These are phyloP conservation scores for Eupsilia transversa DNA, from an alignment of 2,888 invertebrate genomes.

Conservation along the genomic window DNA sequence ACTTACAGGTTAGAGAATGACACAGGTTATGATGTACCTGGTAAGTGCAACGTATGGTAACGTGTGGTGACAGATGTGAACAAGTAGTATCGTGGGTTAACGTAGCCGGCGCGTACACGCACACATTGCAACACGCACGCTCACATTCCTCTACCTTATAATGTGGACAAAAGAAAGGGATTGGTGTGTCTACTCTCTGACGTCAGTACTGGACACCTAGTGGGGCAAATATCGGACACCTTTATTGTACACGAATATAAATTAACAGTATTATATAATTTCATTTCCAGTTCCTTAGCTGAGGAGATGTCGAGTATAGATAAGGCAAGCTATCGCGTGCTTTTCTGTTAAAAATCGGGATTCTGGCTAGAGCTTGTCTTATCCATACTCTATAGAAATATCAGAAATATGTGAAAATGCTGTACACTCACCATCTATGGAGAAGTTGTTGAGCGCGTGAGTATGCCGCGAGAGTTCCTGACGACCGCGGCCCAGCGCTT, in stretches of 20 bases:
- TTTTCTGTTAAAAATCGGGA: not conserved
- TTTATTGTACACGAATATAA: slow-evolving; percentile 76
- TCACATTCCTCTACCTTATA: slow-evolving; percentile 90
- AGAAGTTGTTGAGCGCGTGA: slow-evolving; percentile 84
- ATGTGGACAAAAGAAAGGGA: slow-evolving; percentile 89
- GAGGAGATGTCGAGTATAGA: slow-evolving; percentile 22
- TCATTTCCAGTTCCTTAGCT: slow-evolving; percentile 34
- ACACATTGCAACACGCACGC: slow-evolving; percentile 87
- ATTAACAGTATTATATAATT: slow-evolving; percentile 43
- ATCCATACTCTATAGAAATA: slow-evolving; percentile 30
- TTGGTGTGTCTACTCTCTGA: slow-evolving; percentile 89
- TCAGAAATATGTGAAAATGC: not conserved
- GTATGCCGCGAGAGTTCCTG: slow-evolving; percentile 85
- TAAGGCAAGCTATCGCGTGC: slow-evolving; percentile 8
- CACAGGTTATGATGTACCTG: slow-evolving; percentile 30
- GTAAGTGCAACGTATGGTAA: slow-evolving; percentile 28
- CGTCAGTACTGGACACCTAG: slow-evolving; percentile 90
- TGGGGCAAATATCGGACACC: slow-evolving; percentile 87
- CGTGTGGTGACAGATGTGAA: slow-evolving; percentile 73
- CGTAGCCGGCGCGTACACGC: slow-evolving; percentile 77
- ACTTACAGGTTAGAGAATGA: slow-evolving; percentile 33
- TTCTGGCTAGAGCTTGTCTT: not conserved
- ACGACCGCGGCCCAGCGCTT: slow-evolving; percentile 91
- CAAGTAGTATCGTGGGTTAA: slow-evolving; percentile 72
- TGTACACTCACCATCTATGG: slow-evolving; percentile 84